Base-by-base conservation (phyloP, 2,888 invertebrate genomes). In the Fragum fragum region DNA sequence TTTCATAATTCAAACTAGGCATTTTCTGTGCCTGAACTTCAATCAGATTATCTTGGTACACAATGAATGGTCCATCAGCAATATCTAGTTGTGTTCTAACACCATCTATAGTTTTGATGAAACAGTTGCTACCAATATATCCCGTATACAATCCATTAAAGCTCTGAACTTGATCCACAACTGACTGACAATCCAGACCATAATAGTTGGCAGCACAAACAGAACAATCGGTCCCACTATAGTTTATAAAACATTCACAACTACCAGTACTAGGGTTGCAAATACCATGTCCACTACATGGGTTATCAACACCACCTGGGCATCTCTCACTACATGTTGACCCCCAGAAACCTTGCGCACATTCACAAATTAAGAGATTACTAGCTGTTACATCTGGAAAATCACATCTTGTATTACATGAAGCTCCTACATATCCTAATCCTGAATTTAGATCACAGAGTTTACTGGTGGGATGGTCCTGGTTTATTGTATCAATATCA, bases 261-360 rank as follows among this genome's bases (percentile, higher is more conserved):
- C 23, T 26, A 21, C 91, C 91, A 0, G 87, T 85, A 1, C 23
- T 9, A 6, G 68, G 70, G 21, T 77, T 59, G 77, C 91, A 91
- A 9, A 32, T 16, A 1, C 91, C 91, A 69, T 86, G 81, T 16
- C 76, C 73, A 53, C 72, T 79, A 70, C 91, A 91, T 1, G 86
- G 68, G 36, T 80, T 88, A n/a, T 52, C 26, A 11, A 74, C 57
- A 23, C 90, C 91, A 26, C 90, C 89, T 28, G 87, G 89, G 61
- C 91, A 91, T 3, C 59, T 70, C n/a, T 70, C 26, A 6, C 78
- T 71, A 75, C 91, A 91, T 1, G 39, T 28, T 14, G 70, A 7
- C 23, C 90, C 90, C 78, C 83, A 90, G 79, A 87, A 91, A 6
- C 91, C 91, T 26, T 57, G 16, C 21, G 78, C 71, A 81, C 91